Base-by-base conservation (phyloP, 1,140 invertebrate genomes). In the Meloidogyne hapla region DNA sequence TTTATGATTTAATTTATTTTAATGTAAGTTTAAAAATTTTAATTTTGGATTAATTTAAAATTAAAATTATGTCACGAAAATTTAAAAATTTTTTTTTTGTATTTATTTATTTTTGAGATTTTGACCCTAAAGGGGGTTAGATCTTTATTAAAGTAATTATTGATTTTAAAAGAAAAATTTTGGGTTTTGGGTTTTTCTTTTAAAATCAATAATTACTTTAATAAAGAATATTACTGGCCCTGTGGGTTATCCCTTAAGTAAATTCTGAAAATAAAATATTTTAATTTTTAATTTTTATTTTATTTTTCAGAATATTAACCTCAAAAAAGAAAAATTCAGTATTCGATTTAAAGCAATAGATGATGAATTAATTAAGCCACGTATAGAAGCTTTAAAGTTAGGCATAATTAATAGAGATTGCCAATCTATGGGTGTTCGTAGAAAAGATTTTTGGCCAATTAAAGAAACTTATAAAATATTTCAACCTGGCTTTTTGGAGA, bases 1-100 rank as follows among this genome's bases (percentile, higher is more conserved):
- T 94, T 9, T 99, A 99, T 85, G 97, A 99, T 86, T 92, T 98
- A 61, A 91, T 99, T 10, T 91, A 91, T 85, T 93, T 93, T 83
- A 92, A 94, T 81, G 89, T 90, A 78, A 85, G 21, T 68, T 68
- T 56, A 61, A 56, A 28, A 67, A 38, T 5, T 48, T 62, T 76
- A 40, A 25, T 64, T 10, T 23, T 1, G 21, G 26, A 25, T 12
- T 26, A 64, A 9, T 33, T 25, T 25, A 68, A 10, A 25, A 28
- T 68, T 48, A 15, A 48, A 71, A 74, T 26, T n/a, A n/a, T n/a
- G n/a, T n/a, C n/a, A n/a, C 0, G 33, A 33, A 70, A 45, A 33
- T 38, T 38, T n/a, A 45, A 33, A 61, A 25, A n/a, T 13, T 13
- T 61, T 25, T 78, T 33, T 33, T n/a, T n/a, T n/a, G n/a, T n/a